phyloP scores from a whole-genome alignment of 2,888 invertebrate genomes.

The Cheilosia pagana region DNA sequence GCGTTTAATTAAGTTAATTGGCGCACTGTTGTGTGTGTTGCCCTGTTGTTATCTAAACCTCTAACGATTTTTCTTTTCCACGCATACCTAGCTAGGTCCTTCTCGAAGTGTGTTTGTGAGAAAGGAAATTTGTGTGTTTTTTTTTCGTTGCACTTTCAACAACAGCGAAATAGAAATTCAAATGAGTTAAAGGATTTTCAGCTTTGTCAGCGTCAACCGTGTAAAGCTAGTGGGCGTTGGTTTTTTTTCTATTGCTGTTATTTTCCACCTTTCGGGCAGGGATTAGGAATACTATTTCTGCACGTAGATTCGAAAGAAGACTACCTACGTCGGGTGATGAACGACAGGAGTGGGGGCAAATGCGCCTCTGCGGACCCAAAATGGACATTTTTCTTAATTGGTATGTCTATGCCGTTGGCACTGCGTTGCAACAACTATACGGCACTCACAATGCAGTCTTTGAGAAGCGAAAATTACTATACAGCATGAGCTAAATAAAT shows the following conservation, averaged over 20 bases:
- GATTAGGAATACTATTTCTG: conserved; percentile 1
- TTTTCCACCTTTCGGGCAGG: conserved; percentile 7
- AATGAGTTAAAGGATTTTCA: conserved; percentile 30
- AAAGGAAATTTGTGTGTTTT: background rate
- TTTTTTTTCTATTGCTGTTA: background rate
- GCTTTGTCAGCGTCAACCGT: conserved; percentile 27
- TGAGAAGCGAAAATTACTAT: conserved; percentile 53
- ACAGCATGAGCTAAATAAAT: conserved; percentile 50
- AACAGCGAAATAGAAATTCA: background rate
- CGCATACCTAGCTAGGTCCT: conserved; percentile 14
- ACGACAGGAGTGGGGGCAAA: background rate
- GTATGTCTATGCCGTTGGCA: conserved; percentile 36
- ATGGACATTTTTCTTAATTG: conserved; percentile 44
- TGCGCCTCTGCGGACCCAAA: background rate
- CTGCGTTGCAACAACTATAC: conserved; percentile 23
- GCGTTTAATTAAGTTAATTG: conserved; percentile 65
- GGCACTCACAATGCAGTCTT: conserved; percentile 59
- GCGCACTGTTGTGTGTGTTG: conserved; percentile 17
- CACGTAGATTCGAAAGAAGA: conserved; percentile 3
- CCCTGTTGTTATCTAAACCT: conserved; percentile 36
- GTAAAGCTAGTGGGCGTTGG: conserved; percentile 10
- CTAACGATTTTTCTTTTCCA: conserved; percentile 35
- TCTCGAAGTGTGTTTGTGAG: background rate
- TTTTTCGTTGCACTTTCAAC: background rate
- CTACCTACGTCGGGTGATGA: no score